Conservation (phyloP, 1,140 invertebrate genomes). For the Branchinecta lindahli region DNA sequence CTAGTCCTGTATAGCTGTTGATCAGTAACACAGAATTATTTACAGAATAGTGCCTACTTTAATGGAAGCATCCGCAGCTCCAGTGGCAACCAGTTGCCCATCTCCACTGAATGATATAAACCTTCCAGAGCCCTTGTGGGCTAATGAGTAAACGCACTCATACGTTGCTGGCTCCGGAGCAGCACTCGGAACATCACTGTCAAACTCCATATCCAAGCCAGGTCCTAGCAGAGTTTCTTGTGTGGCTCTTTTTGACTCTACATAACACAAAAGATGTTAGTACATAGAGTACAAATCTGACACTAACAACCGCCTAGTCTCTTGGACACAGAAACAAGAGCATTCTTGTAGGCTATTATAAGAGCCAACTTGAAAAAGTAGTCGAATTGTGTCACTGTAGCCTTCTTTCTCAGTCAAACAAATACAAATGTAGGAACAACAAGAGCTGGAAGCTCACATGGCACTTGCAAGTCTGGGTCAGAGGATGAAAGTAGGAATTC, state of each 20-base stretch:
- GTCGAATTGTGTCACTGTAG: too few relatives aligned
- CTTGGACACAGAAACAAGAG: too few relatives aligned
- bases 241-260: constrained; percentile 3
- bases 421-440: too few relatives aligned
- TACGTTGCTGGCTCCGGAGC: constrained; percentile 89
- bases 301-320: too few relatives aligned
- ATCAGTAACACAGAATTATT: background rate
- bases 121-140: constrained; percentile 89
- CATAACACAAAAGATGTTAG: background rate
- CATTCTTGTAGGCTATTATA: too few relatives aligned
- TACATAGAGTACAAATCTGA: too few relatives aligned
- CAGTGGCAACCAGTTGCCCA: constrained; percentile 92
- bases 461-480: too few relatives aligned
- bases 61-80: constrained; percentile 93
- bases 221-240: constrained; percentile 52
- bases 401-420: too few relatives aligned
- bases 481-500: too few relatives aligned
- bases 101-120: constrained; percentile 86
- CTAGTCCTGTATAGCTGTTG: too few relatives aligned
- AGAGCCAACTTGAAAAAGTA: too few relatives aligned
- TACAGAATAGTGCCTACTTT: constrained; percentile 42
- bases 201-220: constrained; percentile 77
- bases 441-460: too few relatives aligned
- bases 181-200: constrained; percentile 72
- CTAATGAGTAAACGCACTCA: constrained; percentile 96